These are phyloP conservation scores for Nothura maculosa DNA, from an alignment of 2,797 vertebrate genomes.

Conservation along the genomic window DNA sequence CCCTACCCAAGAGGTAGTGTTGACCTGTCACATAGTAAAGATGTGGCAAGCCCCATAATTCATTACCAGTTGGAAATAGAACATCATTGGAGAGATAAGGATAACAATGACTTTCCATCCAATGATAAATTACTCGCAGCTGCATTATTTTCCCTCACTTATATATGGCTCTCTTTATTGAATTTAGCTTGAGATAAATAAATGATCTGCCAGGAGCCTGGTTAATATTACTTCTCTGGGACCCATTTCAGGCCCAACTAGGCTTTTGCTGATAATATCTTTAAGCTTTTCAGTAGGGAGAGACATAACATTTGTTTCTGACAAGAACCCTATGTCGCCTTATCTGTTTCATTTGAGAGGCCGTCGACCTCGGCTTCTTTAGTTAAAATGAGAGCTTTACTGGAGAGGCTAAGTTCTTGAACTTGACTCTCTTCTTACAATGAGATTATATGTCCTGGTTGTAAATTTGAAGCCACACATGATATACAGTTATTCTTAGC, in stretches of 20 bases:
- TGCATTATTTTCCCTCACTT: constrained; percentile 92
- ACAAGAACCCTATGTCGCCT: constrained; percentile 85
- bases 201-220: constrained; percentile 88
- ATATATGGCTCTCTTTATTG: constrained; percentile 92
- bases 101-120: constrained; percentile 90
- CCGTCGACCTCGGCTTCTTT: constrained; percentile 77
- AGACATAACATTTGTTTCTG: constrained; percentile 85
- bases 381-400: constrained; percentile 81
- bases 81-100: constrained; percentile 90
- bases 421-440: constrained; percentile 79
- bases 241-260: constrained; percentile 84
- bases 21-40: constrained; percentile 78
- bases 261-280: constrained; percentile 84
- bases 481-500: constrained; percentile 72
- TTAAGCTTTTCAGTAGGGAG: constrained; percentile 85
- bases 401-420: constrained; percentile 78
- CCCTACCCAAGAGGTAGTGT: constrained; percentile 70
- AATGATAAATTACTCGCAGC: constrained; percentile 91
- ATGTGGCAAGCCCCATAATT: constrained; percentile 83
- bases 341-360: constrained; percentile 87
- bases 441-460: constrained; percentile 73
- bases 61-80: constrained; percentile 89
- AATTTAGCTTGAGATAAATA: constrained; percentile 94
- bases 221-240: constrained; percentile 89
- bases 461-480: constrained; percentile 78